phyloP scores from a whole-genome alignment of 2,888 invertebrate species.

The Argyresthia goedartella region DNA sequence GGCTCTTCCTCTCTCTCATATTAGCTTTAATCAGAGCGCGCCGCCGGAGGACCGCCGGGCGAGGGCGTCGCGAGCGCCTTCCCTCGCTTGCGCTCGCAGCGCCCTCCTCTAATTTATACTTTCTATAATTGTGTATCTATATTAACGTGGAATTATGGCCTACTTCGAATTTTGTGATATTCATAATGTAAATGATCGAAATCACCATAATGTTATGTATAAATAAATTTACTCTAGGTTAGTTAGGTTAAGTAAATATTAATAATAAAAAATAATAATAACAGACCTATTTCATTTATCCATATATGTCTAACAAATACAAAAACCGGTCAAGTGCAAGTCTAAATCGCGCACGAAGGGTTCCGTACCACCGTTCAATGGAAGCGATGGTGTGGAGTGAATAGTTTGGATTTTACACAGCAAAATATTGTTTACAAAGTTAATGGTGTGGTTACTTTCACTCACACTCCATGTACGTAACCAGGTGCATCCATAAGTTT shows the following conservation, averaged over 20 bases:
- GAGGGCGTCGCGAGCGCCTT: slow-evolving; percentile 59
- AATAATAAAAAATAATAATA: slow-evolving; percentile 20
- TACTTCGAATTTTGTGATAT: slow-evolving; percentile 69
- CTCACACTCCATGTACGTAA: too few species aligned
- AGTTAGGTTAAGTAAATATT: slow-evolving; percentile 28
- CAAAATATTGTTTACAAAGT: too few species aligned
- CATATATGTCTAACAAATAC: too few species aligned
- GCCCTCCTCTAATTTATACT: slow-evolving; percentile 43
- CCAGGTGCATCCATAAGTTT: too few species aligned
- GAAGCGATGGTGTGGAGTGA: too few species aligned
- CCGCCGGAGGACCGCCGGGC: slow-evolving; percentile 68
- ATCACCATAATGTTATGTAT: slow-evolving; percentile 63
- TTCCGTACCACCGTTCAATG: too few species aligned
- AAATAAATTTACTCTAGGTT: slow-evolving; percentile 32
- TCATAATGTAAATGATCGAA: slow-evolving; percentile 46
- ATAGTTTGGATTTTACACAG: too few species aligned
- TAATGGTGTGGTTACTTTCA: too few species aligned
- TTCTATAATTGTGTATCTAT: slow-evolving; percentile 32
- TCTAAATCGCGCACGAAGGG: too few species aligned
- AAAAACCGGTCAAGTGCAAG: too few species aligned
- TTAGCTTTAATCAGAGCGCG: slow-evolving; percentile 52
- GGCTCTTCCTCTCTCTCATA: slow-evolving; percentile 52
- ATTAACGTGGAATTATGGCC: slow-evolving; percentile 60
- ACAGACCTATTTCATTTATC: too few species aligned
- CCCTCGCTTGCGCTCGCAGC: slow-evolving; percentile 54